These are phyloP conservation scores for Carapus acus DNA, from an alignment of 2,797 vertebrate species.

Conservation along the genomic window DNA sequence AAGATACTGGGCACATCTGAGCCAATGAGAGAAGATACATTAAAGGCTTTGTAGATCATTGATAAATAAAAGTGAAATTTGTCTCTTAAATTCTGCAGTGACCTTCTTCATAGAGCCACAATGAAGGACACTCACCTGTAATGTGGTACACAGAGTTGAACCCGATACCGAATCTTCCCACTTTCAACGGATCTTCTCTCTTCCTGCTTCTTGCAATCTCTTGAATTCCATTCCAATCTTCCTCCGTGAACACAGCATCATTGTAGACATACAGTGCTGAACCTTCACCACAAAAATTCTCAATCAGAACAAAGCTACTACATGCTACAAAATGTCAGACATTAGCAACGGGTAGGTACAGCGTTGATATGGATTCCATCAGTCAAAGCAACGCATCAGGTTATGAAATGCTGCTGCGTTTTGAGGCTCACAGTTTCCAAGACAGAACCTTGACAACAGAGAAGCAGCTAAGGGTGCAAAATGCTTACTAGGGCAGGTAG, in stretches of 20 bases:
- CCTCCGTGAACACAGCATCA: slow-evolving; percentile 87
- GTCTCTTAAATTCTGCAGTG: too few species aligned
- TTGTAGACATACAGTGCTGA: slow-evolving; percentile 93
- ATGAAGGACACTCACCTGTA: slow-evolving; percentile 76
- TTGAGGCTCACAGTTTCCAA: background rate
- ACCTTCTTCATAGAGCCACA: too few species aligned
- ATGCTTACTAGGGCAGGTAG: too few species aligned
- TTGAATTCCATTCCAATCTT: slow-evolving; percentile 98
- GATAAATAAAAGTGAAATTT: too few species aligned
- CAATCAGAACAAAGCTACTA: slow-evolving; percentile 8
- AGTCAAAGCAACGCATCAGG: background rate
- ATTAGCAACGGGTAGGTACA: background rate
- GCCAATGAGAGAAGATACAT: slow-evolving; percentile 30
- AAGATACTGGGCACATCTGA: slow-evolving; percentile 98
- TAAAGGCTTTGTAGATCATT: too few species aligned
- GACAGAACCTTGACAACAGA: slow-evolving; percentile 1
- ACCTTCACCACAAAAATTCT: slow-evolving; percentile 61
- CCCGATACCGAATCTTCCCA: slow-evolving; percentile 97
- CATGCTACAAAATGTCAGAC: background rate
- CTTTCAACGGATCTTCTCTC: slow-evolving; percentile 96
- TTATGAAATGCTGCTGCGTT: background rate
- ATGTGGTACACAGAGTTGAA: slow-evolving; percentile 99
- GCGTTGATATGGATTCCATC: background rate
- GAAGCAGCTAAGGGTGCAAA: slow-evolving; percentile 9
- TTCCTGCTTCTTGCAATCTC: slow-evolving; percentile 97